A percentile compares a stretch with the other conserved stretches of the same genome.
These are phyloP conservation scores for Pipistrellus nathusii DNA, from an alignment of 2,797 vertebrate species.

Conservation along the genomic window DNA sequence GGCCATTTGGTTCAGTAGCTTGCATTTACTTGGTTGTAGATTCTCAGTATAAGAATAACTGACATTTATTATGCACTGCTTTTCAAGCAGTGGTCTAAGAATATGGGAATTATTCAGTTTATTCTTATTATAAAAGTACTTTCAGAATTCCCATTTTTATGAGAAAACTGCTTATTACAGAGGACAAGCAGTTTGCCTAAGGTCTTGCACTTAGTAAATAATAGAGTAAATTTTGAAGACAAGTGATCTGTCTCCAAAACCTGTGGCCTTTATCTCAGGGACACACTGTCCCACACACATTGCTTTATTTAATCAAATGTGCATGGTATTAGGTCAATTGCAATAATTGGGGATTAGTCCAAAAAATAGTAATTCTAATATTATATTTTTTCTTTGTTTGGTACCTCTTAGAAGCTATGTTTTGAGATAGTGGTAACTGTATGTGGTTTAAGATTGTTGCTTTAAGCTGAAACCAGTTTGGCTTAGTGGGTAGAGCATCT, in stretches of 20 bases:
- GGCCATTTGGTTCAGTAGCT: background rate
- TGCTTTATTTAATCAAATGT: constrained; percentile 18
- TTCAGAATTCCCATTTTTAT: constrained; percentile 8
- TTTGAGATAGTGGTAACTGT: background rate
- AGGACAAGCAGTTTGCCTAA: background rate
- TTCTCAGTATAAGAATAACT: background rate
- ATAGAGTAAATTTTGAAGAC: background rate
- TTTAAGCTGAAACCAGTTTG: background rate
- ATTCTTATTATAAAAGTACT: background rate
- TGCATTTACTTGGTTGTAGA: background rate
- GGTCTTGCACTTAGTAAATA: background rate
- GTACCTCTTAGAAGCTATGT: background rate
- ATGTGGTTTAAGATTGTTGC: background rate
- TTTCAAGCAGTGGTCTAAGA: background rate
- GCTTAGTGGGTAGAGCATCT: too few relatives aligned
- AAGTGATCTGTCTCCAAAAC: background rate
- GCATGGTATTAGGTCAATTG: background rate
- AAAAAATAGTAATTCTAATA: background rate
- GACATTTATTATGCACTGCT: background rate
- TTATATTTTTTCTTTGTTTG: background rate
- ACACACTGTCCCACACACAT: background rate
- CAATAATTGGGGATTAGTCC: background rate
- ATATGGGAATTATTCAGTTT: background rate
- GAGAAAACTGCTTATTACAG: background rate
- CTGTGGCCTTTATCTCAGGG: background rate